Percentiles rank a stretch among this genome's conserved stretches.
These are phyloP conservation scores for Emberiza fucata DNA, from an alignment of 2,113 vertebrate species.

Conservation along the genomic window DNA sequence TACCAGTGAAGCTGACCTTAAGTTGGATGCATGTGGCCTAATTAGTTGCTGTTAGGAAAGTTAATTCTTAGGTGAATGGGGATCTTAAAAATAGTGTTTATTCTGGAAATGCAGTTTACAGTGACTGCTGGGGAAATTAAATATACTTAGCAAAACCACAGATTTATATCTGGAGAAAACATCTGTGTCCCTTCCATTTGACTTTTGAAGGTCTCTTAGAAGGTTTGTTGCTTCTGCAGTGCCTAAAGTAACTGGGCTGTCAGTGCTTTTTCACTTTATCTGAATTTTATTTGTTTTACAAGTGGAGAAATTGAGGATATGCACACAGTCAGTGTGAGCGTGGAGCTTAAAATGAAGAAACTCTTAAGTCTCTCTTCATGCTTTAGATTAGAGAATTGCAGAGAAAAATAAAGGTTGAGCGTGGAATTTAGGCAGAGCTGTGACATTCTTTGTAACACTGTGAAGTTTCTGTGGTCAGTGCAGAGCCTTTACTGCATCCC, in stretches of 20 bases:
- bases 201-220: background rate
- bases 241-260: background rate
- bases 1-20: background rate
- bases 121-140: background rate
- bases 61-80: background rate
- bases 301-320: background rate
- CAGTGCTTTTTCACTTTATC: background rate
- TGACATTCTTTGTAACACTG: background rate
- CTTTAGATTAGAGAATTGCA: background rate
- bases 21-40: background rate
- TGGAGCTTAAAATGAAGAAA: background rate
- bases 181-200: background rate
- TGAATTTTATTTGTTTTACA: background rate
- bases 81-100: background rate
- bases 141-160: background rate
- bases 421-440: background rate
- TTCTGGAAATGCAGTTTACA: background rate
- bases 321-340: background rate
- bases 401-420: background rate
- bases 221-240: background rate
- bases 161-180: background rate
- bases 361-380: background rate
- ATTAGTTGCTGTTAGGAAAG: background rate
- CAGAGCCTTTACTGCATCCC: background rate
- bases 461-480: conserved; percentile 18